Evolutionary conservation across 2,888 invertebrate genomes (phyloP).

Genomic region (Kryphioiulus occultus): DNA sequence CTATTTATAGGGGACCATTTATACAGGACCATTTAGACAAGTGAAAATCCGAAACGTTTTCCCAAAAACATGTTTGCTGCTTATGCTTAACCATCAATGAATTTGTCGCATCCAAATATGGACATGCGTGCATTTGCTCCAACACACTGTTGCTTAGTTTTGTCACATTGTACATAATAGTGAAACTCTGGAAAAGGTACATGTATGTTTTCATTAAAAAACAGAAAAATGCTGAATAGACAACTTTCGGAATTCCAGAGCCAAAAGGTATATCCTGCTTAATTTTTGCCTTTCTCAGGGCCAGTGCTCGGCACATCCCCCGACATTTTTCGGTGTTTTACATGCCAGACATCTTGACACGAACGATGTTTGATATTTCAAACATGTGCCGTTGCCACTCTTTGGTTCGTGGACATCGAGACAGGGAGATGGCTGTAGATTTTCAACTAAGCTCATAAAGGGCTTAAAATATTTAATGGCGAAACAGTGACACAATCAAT

Average conservation of each 20-base stretch:
- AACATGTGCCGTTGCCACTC: neutral
- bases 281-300: neutral
- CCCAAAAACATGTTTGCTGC: too few relatives aligned
- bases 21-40: too few relatives aligned
- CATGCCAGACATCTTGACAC: constrained; percentile 8
- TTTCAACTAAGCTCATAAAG: constrained; percentile 19
- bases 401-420: neutral
- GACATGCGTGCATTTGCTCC: too few relatives aligned
- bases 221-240: neutral
- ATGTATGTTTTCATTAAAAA: neutral
- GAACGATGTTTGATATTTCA: neutral
- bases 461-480: constrained; percentile 30
- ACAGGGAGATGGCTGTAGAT: constrained; percentile 29
- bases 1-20: too few relatives aligned
- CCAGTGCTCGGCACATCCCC: neutral
- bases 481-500: constrained; percentile 20
- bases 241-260: neutral
- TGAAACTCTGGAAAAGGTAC: neutral
- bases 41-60: too few relatives aligned
- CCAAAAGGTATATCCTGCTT: neutral
- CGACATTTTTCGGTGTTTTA: neutral
- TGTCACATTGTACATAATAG: too few relatives aligned
- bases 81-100: too few relatives aligned
- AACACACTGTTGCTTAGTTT: too few relatives aligned
- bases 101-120: too few relatives aligned